Evolutionary conservation across 2,113 vertebrate species (phyloP), one percentile per base, ranked within the genome.

Genomic region (Gymnocephalus cernua): DNA sequence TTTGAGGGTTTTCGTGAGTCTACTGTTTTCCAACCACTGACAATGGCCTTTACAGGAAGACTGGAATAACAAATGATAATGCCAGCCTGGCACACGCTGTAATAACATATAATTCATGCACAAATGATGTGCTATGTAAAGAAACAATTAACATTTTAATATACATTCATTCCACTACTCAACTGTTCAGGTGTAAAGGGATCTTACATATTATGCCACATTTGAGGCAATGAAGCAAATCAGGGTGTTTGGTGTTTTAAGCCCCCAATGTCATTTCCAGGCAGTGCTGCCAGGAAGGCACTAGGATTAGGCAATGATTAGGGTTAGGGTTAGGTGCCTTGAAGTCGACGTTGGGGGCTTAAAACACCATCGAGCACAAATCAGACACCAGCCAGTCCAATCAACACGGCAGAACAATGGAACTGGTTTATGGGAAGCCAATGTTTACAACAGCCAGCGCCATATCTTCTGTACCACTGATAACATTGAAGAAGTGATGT

Each of bases 71-170:
- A 16, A 11, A 56, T 25, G 7, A 25, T 70, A 70, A 70, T 41
- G 4, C 3, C 14, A 8, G 13, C 29, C 66, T 70, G 48, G 50
- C 50, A 70, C 4, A 13, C 19, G 16, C 14, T 50, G 25, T 56
- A 27, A 71, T 45, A 71, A 44, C 68, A 71, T 12, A 41, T 9
- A 54, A 54, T 69, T 23, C 21, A 54, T 54, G 27, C 32, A 54
- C 21, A 41, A 70, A 18, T n/a, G 4, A n/a, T 25, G 13, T n/a
- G 15, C 6, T 12, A 21, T 65, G 16, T 47, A 45, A 45, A 9
- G n/a, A 16, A 64, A 64, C 14, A 23, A 64, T 64, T 25, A 65
- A 23, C 62, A 63, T 23, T 6, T 19, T 14, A 63, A 44, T 32
- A 10, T 18, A 10, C 38, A 44, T 44, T 44, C 12, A 44, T 62